Conservation (phyloP, 92 coral and sea anemone species). For the Metridium senile region DNA sequence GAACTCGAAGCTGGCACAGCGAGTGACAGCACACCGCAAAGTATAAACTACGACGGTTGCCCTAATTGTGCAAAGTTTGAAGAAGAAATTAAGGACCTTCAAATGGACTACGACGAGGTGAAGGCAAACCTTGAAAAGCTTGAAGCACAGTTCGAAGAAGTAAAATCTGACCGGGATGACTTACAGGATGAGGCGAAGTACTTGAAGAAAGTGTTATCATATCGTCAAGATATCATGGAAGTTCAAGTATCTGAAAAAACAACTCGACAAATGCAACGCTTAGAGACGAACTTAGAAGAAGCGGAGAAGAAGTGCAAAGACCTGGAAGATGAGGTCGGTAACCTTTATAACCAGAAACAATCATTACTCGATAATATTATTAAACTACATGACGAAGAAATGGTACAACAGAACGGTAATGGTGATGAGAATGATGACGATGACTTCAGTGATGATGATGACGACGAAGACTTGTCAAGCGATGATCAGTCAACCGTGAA, state of each 20-base stretch:
- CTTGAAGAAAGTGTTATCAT: constrained; percentile 89
- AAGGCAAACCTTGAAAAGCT: constrained; percentile 51
- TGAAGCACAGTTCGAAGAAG: constrained; percentile 68
- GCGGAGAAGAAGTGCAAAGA: constrained; percentile 83
- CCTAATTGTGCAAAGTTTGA: constrained; percentile 55
- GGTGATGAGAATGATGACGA: constrained; percentile 47
- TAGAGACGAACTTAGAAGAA: constrained; percentile 80
- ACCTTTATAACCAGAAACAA: constrained; percentile 88
- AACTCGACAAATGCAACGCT: constrained; percentile 68
- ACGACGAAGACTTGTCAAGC: constrained; percentile 32
- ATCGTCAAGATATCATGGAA: constrained; percentile 83
- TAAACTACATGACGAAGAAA: constrained; percentile 65
- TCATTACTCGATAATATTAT: constrained; percentile 72
- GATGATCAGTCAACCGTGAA: constrained; percentile 1
- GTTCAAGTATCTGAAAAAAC: constrained; percentile 67
- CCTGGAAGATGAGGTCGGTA: constrained; percentile 81
- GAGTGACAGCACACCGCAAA: background rate
- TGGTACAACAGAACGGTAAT: constrained; percentile 42
- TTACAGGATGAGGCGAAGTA: constrained; percentile 81
- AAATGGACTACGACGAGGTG: constrained; percentile 46
- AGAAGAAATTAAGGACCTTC: constrained; percentile 43
- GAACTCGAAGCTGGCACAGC: constrained; percentile 24
- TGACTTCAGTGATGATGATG: constrained; percentile 48
- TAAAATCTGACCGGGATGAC: constrained; percentile 73
- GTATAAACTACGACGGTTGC: constrained; percentile 31